Evolutionary conservation across 2,888 invertebrate genomes (phyloP).

Genomic region (Phalangium opilio): DNA sequence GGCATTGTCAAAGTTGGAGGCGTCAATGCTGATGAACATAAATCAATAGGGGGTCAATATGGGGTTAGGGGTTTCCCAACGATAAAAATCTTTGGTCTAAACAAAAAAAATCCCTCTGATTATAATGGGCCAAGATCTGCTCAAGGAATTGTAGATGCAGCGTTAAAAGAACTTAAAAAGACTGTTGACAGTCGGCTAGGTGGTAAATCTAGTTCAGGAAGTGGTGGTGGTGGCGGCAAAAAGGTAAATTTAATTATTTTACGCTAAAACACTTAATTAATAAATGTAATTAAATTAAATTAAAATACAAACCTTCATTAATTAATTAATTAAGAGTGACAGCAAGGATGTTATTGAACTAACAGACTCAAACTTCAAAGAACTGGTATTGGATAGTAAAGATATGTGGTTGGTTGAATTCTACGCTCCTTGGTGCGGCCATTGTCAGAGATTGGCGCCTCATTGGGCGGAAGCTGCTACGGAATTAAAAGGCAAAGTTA

Average conservation of each 20-base stretch:
- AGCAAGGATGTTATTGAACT: conserved; percentile 64
- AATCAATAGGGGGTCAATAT: conserved; percentile 59
- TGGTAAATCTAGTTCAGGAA: conserved; percentile 35
- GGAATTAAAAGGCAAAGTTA: conserved; percentile 83
- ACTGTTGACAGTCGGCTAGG: conserved; percentile 53
- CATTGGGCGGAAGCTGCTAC: conserved; percentile 91
- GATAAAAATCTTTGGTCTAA: conserved; percentile 76
- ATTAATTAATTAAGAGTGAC: conserved; percentile 18
- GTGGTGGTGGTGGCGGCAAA: conserved; percentile 21
- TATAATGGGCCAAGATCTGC: conserved; percentile 75
- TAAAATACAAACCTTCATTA: conserved; percentile 3
- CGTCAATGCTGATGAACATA: conserved; percentile 79
- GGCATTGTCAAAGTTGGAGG: conserved; percentile 89
- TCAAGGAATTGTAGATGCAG: conserved; percentile 67
- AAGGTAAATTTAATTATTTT: not conserved
- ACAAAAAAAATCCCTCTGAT: conserved; percentile 66
- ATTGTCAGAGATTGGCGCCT: conserved; percentile 90
- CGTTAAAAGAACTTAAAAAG: conserved; percentile 55
- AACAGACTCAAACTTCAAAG: conserved; percentile 90
- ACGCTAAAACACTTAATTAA: too few species aligned
- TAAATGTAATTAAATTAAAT: conserved; percentile 1
- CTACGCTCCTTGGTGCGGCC: conserved; percentile 77
- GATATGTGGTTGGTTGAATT: conserved; percentile 97
- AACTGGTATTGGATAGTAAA: conserved; percentile 74
- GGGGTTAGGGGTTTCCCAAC: conserved; percentile 86